Conservation (phyloP, 53 echinoderm and acorn worm species). For the Luidia sarsii region DNA sequence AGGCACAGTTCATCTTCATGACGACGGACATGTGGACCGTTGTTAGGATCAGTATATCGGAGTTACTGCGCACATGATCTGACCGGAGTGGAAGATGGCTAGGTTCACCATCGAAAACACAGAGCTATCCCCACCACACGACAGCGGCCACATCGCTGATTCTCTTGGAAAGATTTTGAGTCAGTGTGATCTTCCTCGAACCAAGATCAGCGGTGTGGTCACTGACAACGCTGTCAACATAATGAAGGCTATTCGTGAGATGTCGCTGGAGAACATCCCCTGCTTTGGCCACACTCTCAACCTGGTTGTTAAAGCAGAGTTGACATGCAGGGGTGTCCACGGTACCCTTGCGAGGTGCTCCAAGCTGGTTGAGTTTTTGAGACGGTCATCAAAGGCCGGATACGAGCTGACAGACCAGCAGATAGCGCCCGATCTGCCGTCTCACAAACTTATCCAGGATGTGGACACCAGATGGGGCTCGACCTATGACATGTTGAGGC, state of each 20-base stretch:
- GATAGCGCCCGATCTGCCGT: constrained; percentile 1
- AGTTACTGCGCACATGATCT: constrained; percentile 43
- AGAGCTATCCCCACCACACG: constrained; percentile 41
- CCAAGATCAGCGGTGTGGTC: constrained; percentile 25
- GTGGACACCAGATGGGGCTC: constrained; percentile 4
- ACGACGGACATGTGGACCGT: constrained; percentile 49
- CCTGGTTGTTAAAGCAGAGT: constrained; percentile 29
- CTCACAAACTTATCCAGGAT: constrained; percentile 27
- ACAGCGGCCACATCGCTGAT: not conserved
- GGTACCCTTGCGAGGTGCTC: not conserved
- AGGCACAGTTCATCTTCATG: not conserved
- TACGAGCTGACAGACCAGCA: constrained; percentile 42
- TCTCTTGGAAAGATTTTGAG: not conserved
- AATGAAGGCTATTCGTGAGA: constrained; percentile 11
- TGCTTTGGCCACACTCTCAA: constrained; percentile 60
- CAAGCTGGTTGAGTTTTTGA: constrained; percentile 39
- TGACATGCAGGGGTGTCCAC: constrained; percentile 1
- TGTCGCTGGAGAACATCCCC: not conserved
- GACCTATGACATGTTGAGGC: constrained; percentile 2
- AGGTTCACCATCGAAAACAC: constrained; percentile 42
- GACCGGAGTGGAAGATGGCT: constrained; percentile 9
- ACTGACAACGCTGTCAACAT: constrained; percentile 59
- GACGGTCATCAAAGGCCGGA: constrained; percentile 6
- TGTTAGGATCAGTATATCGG: constrained; percentile 31
- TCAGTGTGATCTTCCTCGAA: constrained; percentile 22